phyloP scores from a whole-genome alignment of 2,888 invertebrate genomes.

The Macrophya annulata region DNA sequence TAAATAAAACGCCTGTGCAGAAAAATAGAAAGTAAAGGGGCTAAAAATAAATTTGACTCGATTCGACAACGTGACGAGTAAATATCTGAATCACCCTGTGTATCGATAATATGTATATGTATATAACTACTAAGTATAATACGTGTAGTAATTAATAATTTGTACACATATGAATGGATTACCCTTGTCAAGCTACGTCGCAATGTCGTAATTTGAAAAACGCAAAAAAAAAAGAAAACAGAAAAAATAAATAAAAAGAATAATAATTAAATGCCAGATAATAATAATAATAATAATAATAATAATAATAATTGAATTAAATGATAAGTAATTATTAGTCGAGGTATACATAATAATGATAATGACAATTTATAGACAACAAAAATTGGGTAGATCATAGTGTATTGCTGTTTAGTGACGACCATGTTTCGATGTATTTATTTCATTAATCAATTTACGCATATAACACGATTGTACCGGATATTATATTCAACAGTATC shows the following conservation, averaged over 20 bases:
- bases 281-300: constrained; percentile 46
- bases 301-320: constrained; percentile 45
- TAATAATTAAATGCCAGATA: constrained; percentile 46
- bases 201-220: neutral
- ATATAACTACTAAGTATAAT: constrained; percentile 35
- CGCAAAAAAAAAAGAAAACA: constrained; percentile 6
- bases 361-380: constrained; percentile 45
- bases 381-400: constrained; percentile 47
- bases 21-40: constrained; percentile 19
- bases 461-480: constrained; percentile 17
- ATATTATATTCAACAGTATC: constrained; percentile 32
- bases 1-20: neutral
- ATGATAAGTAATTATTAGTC: constrained; percentile 50
- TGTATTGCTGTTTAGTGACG: constrained; percentile 55
- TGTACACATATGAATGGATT: constrained; percentile 39
- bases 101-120: constrained; percentile 32
- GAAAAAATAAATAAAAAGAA: constrained; percentile 16
- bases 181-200: constrained; percentile 24
- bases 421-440: constrained; percentile 52
- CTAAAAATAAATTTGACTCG: neutral
- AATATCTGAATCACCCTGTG: constrained; percentile 48
- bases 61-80: constrained; percentile 35
- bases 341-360: constrained; percentile 35
- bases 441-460: constrained; percentile 46
- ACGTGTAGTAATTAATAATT: constrained; percentile 40